Conservation (phyloP, 53 echinoderm and acorn worm genomes). For the Hippasteria phrygiana region DNA sequence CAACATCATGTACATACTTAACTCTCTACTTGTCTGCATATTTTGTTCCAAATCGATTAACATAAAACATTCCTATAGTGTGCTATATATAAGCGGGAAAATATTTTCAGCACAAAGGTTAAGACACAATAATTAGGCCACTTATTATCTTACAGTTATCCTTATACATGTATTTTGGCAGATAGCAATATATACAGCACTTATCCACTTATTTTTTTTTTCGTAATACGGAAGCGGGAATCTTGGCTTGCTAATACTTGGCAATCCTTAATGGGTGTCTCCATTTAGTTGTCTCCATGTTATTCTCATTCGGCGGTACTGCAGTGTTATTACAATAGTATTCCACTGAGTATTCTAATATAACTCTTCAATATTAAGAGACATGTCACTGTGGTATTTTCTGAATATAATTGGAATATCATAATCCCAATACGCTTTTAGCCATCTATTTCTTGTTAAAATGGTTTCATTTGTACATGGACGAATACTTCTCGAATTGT, state of each 20-base stretch:
- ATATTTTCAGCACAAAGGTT: conserved; percentile 66
- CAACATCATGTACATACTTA: conserved; percentile 57
- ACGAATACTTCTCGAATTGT: conserved; percentile 6
- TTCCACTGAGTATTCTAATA: too few species aligned
- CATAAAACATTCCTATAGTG: conserved; percentile 68
- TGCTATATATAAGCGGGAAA: conserved; percentile 65
- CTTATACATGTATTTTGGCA: conserved; percentile 66
- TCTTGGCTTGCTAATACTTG: conserved; percentile 21
- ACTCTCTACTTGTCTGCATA: conserved; percentile 58
- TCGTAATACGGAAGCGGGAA: conserved; percentile 45
- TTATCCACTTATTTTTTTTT: conserved; percentile 25
- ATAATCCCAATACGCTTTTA: not conserved
- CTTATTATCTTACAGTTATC: conserved; percentile 48
- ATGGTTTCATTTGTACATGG: not conserved
- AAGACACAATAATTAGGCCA: conserved; percentile 61
- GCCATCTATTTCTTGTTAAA: not conserved
- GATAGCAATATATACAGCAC: conserved; percentile 63
- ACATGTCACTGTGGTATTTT: conserved; percentile 2
- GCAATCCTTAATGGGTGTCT: conserved; percentile 38
- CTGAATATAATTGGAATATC: not conserved
- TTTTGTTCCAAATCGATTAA: conserved; percentile 59
- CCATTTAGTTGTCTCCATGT: not conserved
- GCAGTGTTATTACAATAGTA: too few species aligned
- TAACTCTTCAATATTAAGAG: not conserved
- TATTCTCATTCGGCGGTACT: too few species aligned